These are phyloP conservation scores for Centropus unirufus DNA, from an alignment of 2,113 vertebrate genomes.

Conservation along the genomic window DNA sequence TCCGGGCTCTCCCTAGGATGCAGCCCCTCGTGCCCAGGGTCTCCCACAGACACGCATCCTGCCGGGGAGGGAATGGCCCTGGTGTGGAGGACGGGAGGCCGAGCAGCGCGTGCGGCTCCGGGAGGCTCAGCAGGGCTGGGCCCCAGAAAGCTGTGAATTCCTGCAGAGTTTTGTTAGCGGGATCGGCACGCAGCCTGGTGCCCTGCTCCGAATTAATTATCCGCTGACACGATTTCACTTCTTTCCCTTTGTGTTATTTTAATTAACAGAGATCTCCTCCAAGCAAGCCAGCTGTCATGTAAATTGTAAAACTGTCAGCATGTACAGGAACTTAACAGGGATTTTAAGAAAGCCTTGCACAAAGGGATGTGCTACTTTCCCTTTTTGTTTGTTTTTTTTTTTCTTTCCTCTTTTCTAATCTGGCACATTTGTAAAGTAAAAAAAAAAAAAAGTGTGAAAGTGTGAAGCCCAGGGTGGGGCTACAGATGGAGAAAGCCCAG, in stretches of 20 bases:
- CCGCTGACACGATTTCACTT: slow-evolving; percentile 66
- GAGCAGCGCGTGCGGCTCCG: not conserved
- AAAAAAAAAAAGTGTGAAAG: not conserved
- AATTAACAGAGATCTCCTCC: slow-evolving; percentile 83
- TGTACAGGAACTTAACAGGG: slow-evolving; percentile 73
- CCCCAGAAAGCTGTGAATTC: slow-evolving; percentile 43
- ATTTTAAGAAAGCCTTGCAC: slow-evolving; percentile 39
- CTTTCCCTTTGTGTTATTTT: slow-evolving; percentile 80
- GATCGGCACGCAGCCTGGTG: slow-evolving; percentile 46
- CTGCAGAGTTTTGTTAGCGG: slow-evolving; percentile 59
- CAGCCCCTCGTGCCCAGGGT: rapidly evolving
- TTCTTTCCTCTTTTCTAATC: not conserved
- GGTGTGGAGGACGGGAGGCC: not conserved
- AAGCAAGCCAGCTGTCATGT: slow-evolving; percentile 81
- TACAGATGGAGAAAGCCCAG: not conserved
- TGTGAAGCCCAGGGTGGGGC: not conserved
- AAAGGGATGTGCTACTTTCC: slow-evolving; percentile 55
- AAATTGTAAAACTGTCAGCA: slow-evolving; percentile 80
- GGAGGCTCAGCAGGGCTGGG: not conserved
- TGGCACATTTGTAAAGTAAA: slow-evolving; percentile 16
- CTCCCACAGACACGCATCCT: not conserved
- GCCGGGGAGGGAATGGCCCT: not conserved
- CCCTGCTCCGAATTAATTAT: slow-evolving; percentile 79
- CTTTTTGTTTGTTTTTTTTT: not conserved
- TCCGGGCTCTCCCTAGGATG: not conserved